These are phyloP conservation scores for Gorsachius goisagi DNA, from an alignment of 2,113 vertebrate species.

Conservation along the genomic window DNA sequence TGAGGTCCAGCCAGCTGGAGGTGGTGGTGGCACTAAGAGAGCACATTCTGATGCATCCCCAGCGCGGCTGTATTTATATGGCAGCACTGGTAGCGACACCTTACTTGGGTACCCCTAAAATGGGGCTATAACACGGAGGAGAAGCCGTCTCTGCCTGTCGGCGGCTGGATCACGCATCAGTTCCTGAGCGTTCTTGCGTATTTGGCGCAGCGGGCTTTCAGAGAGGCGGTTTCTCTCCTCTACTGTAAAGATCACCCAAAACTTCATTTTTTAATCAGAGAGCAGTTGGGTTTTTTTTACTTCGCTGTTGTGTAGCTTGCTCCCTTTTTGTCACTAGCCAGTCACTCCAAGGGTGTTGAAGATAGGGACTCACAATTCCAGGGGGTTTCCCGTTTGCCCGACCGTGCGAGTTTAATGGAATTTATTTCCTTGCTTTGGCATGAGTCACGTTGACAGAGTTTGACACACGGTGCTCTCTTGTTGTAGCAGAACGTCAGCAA, in stretches of 20 bases:
- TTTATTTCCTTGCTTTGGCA: background rate
- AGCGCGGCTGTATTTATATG: background rate
- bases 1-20: background rate
- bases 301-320: background rate
- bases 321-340: background rate
- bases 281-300: background rate
- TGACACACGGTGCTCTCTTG: background rate
- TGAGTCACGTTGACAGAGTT: background rate
- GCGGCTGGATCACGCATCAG: background rate
- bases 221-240: background rate
- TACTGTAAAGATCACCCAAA: background rate
- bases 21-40: background rate
- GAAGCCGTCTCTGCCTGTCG: background rate
- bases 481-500: background rate
- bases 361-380: background rate
- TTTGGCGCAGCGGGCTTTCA: background rate
- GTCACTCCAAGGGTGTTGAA: background rate
- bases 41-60: accelerated
- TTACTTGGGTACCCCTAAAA: background rate
- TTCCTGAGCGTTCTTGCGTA: accelerated
- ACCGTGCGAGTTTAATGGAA: background rate
- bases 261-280: background rate
- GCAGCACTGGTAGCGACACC: background rate
- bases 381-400: background rate
- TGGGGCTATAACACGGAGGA: accelerated